Conservation (phyloP, 1,140 invertebrate species). For the Caerostris extrusa region DNA sequence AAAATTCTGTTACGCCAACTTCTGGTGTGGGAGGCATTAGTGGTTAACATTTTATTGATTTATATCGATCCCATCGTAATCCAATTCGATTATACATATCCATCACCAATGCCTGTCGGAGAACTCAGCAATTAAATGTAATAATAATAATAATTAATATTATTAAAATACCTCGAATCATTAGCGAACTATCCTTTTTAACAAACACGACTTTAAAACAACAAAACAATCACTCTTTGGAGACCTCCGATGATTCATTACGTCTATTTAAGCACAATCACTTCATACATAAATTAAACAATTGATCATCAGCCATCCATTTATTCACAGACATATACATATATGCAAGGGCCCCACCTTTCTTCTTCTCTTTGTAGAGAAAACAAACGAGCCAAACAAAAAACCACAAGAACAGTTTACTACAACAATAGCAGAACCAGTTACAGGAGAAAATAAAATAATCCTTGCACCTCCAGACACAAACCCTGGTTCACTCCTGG, state of each 20-base stretch:
- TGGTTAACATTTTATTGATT: too few relatives aligned
- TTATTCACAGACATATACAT: slow-evolving; percentile 25
- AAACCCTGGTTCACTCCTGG: not conserved
- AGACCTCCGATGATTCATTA: not conserved
- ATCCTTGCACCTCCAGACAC: slow-evolving; percentile 33
- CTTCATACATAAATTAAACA: slow-evolving; percentile 19
- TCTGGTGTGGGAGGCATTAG: too few relatives aligned
- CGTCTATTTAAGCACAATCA: not conserved
- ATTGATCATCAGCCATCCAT: slow-evolving; percentile 10
- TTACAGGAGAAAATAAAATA: not conserved
- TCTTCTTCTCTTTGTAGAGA: not conserved
- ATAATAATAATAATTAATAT: too few relatives aligned
- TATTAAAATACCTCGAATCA: too few relatives aligned
- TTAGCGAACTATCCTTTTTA: too few relatives aligned
- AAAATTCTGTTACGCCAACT: too few relatives aligned
- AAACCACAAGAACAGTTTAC: not conserved
- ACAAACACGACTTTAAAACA: too few relatives aligned
- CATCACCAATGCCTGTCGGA: too few relatives aligned
- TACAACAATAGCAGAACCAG: not conserved
- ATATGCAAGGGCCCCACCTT: not conserved
- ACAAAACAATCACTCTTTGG: not conserved
- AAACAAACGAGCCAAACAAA: not conserved
- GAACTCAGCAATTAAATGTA: too few relatives aligned
- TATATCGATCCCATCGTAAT: too few relatives aligned
- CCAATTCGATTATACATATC: too few relatives aligned